phyloP scores from a whole-genome alignment of 2,797 vertebrate species.

The Anguilla marmorata region DNA sequence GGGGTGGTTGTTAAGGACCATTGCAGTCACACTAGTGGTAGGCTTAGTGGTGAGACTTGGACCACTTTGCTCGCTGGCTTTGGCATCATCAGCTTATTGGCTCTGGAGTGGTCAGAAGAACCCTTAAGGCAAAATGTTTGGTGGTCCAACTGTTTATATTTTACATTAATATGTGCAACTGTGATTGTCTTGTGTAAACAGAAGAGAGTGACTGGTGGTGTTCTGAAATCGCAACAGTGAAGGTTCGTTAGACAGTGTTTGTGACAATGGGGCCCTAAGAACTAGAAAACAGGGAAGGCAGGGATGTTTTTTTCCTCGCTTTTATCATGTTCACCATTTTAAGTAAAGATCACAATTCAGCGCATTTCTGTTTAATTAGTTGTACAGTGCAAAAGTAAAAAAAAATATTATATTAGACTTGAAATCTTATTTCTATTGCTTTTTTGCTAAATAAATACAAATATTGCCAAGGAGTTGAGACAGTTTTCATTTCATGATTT shows the following conservation, averaged over 20 bases:
- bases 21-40: not conserved
- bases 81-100: not conserved
- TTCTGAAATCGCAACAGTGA: not conserved
- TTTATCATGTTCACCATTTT: not conserved
- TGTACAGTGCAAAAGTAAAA: too few species aligned
- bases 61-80: not conserved
- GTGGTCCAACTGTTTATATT: not conserved
- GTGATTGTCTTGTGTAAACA: not conserved
- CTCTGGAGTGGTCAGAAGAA: not conserved
- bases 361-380: not conserved
- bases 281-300: not conserved
- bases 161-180: not conserved
- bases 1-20: not conserved
- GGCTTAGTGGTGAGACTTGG: not conserved
- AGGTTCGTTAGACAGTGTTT: not conserved
- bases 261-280: not conserved
- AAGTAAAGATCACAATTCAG: not conserved
- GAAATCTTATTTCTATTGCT: not conserved
- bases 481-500: too few species aligned
- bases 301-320: not conserved
- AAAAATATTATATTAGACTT: not conserved
- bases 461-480: too few species aligned
- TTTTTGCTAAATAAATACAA: not conserved
- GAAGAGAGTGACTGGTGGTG: not conserved
- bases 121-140: not conserved